Conservation (phyloP, 2,797 vertebrate genomes). For the Steatocranus sp. region DNA sequence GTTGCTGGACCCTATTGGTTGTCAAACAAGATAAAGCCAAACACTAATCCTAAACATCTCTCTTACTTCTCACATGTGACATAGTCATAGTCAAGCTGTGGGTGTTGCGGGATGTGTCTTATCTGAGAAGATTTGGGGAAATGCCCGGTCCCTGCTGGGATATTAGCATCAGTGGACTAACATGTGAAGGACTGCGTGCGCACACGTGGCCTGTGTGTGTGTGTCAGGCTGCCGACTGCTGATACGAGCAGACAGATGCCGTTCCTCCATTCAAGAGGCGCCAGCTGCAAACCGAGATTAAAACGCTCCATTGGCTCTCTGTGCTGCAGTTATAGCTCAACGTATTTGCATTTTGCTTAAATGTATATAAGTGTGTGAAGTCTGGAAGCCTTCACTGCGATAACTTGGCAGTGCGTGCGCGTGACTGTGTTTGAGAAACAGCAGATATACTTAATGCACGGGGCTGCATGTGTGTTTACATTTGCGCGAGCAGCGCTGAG, state of each 20-base stretch:
- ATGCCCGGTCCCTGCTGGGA: neutral
- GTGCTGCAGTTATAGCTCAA: neutral
- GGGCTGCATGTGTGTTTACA: neutral
- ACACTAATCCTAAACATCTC: neutral
- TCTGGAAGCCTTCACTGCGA: neutral
- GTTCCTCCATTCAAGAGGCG: conserved; percentile 45
- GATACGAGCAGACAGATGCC: conserved; percentile 49
- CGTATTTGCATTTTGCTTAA: neutral
- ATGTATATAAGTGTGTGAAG: neutral
- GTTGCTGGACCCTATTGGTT: accelerated
- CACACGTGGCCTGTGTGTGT: conserved; percentile 15
- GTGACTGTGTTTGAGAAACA: neutral
- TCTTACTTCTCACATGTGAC: neutral
- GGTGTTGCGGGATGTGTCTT: neutral
- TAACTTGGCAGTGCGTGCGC: neutral
- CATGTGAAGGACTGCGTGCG: neutral
- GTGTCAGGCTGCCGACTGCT: conserved; percentile 18
- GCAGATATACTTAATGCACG: neutral
- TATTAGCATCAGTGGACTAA: conserved; percentile 25
- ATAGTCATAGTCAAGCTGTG: neutral
- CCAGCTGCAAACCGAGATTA: conserved; percentile 61
- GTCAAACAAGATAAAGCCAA: neutral
- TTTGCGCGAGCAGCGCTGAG: conserved; percentile 4
- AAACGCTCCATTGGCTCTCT: conserved; percentile 13
- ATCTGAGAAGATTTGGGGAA: conserved; percentile 11